phyloP scores from a whole-genome alignment of 2,888 invertebrate species.

The Panzeria rudis region DNA sequence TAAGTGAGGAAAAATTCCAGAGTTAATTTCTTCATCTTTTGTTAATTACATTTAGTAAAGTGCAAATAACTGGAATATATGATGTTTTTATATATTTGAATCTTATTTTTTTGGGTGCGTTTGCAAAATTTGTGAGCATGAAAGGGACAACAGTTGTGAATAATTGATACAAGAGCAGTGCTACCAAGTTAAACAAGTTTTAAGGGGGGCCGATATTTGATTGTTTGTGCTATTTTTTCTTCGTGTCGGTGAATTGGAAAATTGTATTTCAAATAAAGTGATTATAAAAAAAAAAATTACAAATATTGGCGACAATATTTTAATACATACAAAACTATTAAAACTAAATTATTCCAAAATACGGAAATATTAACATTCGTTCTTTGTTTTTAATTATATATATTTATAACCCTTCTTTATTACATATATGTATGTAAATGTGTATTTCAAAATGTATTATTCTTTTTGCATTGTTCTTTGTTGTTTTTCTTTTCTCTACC shows the following conservation, averaged over 20 bases:
- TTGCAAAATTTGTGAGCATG: slow-evolving; percentile 40
- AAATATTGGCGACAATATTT: neutral
- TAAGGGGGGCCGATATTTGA: slow-evolving; percentile 28
- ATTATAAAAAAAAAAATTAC: neutral
- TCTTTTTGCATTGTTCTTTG: slow-evolving; percentile 23
- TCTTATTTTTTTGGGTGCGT: slow-evolving; percentile 68
- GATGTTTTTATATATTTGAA: slow-evolving; percentile 5
- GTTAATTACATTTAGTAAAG: slow-evolving; percentile 68
- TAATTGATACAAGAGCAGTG: slow-evolving; percentile 33
- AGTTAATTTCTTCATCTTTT: slow-evolving; percentile 53
- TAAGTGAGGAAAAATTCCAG: slow-evolving; percentile 42
- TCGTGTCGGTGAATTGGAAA: slow-evolving; percentile 33
- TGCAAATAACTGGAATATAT: slow-evolving; percentile 60
- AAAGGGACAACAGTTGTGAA: slow-evolving; percentile 39
- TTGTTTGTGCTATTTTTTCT: slow-evolving; percentile 60
- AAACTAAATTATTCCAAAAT: too few relatives aligned
- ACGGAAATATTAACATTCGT: neutral
- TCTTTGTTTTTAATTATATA: neutral
- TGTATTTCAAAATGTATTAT: neutral
- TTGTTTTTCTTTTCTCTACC: slow-evolving; percentile 40
- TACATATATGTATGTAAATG: neutral
- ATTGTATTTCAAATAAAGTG: neutral
- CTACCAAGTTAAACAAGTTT: slow-evolving; percentile 54
- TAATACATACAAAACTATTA: neutral
- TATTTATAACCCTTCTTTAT: neutral